Evolutionary conservation across 2,888 invertebrate species (phyloP).

Genomic region (Coleophora flavipennella): DNA sequence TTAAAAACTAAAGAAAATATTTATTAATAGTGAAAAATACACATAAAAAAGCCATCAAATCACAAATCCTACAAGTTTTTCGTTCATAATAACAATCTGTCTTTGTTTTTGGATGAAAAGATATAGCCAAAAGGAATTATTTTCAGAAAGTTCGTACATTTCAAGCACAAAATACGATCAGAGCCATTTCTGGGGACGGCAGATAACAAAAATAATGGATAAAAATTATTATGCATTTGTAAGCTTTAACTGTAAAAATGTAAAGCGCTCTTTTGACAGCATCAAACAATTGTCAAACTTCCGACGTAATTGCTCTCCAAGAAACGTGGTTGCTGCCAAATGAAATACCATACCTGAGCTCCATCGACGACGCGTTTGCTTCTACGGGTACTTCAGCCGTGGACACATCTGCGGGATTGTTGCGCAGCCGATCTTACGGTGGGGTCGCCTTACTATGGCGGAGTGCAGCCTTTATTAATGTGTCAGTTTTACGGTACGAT

Average conservation of each 20-base stretch:
- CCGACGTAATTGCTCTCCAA: conserved; percentile 9
- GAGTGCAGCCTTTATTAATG: conserved; percentile 7
- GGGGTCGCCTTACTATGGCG: conserved; percentile 15
- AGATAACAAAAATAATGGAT: background rate
- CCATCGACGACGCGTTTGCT: conserved; percentile 4
- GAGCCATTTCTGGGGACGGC: background rate
- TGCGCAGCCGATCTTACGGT: conserved; percentile 12
- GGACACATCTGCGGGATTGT: conserved; percentile 10
- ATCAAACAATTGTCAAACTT: conserved; percentile 1
- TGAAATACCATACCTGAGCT: conserved; percentile 5
- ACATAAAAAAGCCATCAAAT: conserved; percentile 5
- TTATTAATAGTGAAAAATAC: conserved; percentile 9
- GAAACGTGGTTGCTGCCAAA: conserved; percentile 11
- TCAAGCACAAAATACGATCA: background rate
- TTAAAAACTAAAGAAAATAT: conserved; percentile 6
- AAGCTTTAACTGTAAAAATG: conserved; percentile 10
- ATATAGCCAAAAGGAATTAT: conserved; percentile 15
- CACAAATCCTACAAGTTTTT: conserved; percentile 14
- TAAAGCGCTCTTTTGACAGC: conserved; percentile 9
- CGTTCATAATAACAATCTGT: conserved; percentile 4
- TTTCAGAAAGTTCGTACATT: conserved; percentile 13
- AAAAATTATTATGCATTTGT: background rate
- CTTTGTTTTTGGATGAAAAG: conserved; percentile 9
- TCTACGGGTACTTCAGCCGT: conserved; percentile 6
- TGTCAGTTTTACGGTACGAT: conserved; percentile 9